These are phyloP conservation scores for Sarcophaga caerulescens DNA, from an alignment of 2,888 invertebrate species.

Conservation along the genomic window DNA sequence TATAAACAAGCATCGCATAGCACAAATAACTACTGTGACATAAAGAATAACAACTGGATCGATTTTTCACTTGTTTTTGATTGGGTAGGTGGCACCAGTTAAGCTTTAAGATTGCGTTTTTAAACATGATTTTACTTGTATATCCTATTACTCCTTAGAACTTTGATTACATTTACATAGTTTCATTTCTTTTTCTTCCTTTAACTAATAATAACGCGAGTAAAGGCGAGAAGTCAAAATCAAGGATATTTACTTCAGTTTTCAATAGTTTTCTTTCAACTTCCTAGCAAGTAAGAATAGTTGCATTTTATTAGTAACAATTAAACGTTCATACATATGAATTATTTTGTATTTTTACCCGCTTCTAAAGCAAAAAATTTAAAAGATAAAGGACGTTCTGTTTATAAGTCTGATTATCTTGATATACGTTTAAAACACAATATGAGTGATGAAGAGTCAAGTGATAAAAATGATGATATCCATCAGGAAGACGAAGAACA, in stretches of 20 bases:
- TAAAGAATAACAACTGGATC: slow-evolving; percentile 1
- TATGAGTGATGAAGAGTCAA: slow-evolving; percentile 58
- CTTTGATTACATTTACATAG: not conserved
- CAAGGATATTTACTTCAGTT: not conserved
- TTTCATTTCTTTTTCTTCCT: not conserved
- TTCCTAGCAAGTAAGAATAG: slow-evolving; percentile 55
- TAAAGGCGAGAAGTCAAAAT: not conserved
- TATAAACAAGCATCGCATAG: not conserved
- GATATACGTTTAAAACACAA: slow-evolving; percentile 72
- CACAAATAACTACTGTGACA: slow-evolving; percentile 6
- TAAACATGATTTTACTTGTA: slow-evolving; percentile 9
- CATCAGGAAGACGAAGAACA: slow-evolving; percentile 15
- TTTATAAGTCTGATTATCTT: slow-evolving; percentile 76
- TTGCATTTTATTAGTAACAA: not conserved
- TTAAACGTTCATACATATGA: slow-evolving; percentile 69
- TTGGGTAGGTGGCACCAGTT: not conserved
- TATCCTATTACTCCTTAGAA: not conserved
- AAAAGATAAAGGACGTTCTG: slow-evolving; percentile 70
- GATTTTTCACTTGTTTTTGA: slow-evolving; percentile 34
- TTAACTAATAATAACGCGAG: not conserved
- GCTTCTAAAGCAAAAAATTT: slow-evolving; percentile 72
- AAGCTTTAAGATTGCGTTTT: slow-evolving; percentile 15
- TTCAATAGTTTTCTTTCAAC: slow-evolving; percentile 23
- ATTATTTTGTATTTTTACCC: slow-evolving; percentile 76
- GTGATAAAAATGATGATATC: slow-evolving; percentile 17